Conservation (phyloP, 2,113 vertebrate species). For the Amphiprion percula region DNA sequence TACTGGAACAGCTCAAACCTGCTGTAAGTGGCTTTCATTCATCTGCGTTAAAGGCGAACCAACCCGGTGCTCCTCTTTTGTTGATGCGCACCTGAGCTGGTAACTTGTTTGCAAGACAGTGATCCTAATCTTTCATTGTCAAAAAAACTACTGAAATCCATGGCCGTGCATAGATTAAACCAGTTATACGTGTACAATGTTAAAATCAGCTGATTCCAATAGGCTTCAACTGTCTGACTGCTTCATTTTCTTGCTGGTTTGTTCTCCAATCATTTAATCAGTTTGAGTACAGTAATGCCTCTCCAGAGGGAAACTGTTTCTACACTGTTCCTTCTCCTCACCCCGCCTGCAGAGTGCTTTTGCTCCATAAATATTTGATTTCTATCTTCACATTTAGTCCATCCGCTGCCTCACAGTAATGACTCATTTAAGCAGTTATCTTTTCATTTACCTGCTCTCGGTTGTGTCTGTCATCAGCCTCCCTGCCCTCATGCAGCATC, state of each 20-base stretch:
- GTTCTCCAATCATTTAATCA: not conserved
- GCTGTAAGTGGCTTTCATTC: conserved; percentile 84
- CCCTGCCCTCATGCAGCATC: conserved; percentile 18
- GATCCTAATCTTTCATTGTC: not conserved
- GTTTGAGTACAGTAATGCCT: conserved; percentile 23
- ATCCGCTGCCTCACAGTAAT: conserved; percentile 26
- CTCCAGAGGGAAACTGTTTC: conserved; percentile 27
- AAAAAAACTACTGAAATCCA: not conserved
- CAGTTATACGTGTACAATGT: no score
- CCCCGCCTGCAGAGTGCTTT: conserved; percentile 52
- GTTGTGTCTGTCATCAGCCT: conserved; percentile 17
- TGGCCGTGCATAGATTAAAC: not conserved
- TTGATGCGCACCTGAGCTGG: conserved; percentile 50
- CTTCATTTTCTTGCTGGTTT: not conserved
- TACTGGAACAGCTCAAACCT: conserved; percentile 94
- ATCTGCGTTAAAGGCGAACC: not conserved
- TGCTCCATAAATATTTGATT: conserved; percentile 67
- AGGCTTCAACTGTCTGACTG: not conserved
- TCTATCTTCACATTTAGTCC: conserved; percentile 30
- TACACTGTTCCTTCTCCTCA: conserved; percentile 3
- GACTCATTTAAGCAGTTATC: conserved; percentile 49
- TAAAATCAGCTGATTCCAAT: not conserved
- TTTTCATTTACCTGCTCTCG: conserved; percentile 25
- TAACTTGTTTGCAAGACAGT: conserved; percentile 41
- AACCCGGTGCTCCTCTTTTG: conserved; percentile 15